Evolutionary conservation across 2,797 vertebrate species (phyloP).

Genomic region (Malacoctenus gilli): DNA sequence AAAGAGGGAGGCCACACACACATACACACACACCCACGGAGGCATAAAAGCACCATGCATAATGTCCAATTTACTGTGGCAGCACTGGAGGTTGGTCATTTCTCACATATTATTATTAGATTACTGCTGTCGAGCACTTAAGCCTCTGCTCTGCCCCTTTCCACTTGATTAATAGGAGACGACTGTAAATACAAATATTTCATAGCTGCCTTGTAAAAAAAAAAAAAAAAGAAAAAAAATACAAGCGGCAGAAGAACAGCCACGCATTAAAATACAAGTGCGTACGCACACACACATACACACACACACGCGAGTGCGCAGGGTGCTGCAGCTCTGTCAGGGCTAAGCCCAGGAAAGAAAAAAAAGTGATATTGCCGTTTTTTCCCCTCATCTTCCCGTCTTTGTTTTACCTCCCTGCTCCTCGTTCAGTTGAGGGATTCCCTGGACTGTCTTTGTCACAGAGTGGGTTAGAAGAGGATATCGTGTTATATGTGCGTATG

Average conservation of each 20-base stretch:
- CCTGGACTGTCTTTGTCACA: constrained; percentile 63
- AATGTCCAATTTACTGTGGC: constrained; percentile 98
- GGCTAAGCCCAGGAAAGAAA: constrained; percentile 51
- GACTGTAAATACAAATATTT: constrained; percentile 89
- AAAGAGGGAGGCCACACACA: constrained; percentile 3
- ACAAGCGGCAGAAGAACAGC: constrained; percentile 44
- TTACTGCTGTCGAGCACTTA: constrained; percentile 86
- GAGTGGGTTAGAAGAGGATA: constrained; percentile 53
- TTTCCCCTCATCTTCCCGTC: constrained; percentile 36
- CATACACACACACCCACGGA: constrained; percentile 59
- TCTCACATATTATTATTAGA: constrained; percentile 96
- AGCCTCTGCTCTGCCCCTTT: constrained; percentile 80
- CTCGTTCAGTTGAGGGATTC: constrained; percentile 64
- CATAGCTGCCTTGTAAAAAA: constrained; percentile 82
- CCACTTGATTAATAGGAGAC: constrained; percentile 85
- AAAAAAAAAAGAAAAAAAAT: constrained; percentile 44
- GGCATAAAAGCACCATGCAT: constrained; percentile 89
- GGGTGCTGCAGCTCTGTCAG: constrained; percentile 24
- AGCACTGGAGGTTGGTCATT: constrained; percentile 87
- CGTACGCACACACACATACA: constrained; percentile 6
- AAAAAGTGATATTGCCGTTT: constrained; percentile 50
- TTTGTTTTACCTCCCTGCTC: constrained; percentile 20
- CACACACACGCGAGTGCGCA: too few species aligned
- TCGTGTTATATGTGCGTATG: constrained; percentile 11
- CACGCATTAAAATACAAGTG: constrained; percentile 41